Conservation (phyloP, 2,888 invertebrate species). For the Apotomis betuletana region DNA sequence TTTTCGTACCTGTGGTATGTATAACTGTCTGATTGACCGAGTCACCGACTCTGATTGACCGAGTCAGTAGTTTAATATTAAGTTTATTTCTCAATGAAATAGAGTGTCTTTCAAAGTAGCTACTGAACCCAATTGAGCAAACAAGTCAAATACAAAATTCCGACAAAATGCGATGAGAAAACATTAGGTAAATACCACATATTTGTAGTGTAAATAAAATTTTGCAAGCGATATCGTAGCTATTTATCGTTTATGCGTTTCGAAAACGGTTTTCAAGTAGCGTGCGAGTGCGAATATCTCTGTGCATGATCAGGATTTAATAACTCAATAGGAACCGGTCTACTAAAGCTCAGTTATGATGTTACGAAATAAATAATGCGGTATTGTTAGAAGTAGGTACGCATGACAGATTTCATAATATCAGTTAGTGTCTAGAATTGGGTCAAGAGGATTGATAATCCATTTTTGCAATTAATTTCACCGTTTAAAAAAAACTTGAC, state of each 20-base stretch:
- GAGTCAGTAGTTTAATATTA: no score
- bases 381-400: neutral
- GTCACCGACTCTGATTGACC: no score
- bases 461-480: neutral
- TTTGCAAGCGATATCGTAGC: neutral
- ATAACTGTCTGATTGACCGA: no score
- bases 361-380: slow-evolving; percentile 4
- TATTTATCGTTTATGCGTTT: neutral
- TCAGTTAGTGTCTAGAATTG: neutral
- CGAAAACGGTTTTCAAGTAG: neutral
- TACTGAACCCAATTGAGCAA: no score
- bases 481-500: neutral
- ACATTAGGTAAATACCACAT: no score
- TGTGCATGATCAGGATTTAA: slow-evolving; percentile 6
- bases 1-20: no score
- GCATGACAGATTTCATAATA: neutral
- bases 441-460: neutral
- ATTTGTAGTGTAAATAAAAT: no score
- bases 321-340: neutral
- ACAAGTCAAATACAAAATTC: no score
- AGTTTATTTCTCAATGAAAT: no score
- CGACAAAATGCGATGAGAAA: no score
- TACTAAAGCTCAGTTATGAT: slow-evolving; percentile 1
- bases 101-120: no score
- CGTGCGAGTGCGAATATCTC: neutral